Percentiles rank a stretch among this genome's conserved stretches.
Conservation (phyloP, 2,888 invertebrate species). For the Nomada hirtipes region DNA sequence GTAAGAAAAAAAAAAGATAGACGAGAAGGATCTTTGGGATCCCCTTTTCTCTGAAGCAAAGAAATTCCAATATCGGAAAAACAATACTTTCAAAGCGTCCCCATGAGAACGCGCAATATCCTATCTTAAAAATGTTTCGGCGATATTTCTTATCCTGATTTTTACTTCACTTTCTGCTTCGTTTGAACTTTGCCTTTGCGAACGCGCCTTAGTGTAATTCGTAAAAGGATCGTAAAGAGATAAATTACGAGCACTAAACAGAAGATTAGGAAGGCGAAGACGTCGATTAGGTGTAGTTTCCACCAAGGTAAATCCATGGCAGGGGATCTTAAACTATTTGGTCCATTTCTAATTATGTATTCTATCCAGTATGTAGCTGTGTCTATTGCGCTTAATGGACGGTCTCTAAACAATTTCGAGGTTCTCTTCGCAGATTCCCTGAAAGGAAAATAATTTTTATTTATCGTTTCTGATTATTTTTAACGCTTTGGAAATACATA, state of each 20-base stretch:
- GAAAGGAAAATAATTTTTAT: conserved; percentile 29
- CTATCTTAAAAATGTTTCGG: too few species aligned
- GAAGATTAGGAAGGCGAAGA: conserved; percentile 62
- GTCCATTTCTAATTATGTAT: conserved; percentile 76
- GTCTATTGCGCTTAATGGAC: conserved; percentile 73
- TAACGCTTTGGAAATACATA: too few species aligned
- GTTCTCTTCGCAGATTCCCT: conserved; percentile 61
- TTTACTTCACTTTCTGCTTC: conserved; percentile 3
- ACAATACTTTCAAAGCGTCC: too few species aligned
- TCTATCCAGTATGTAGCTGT: conserved; percentile 77
- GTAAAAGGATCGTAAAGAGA: background rate
- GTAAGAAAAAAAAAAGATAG: too few species aligned
- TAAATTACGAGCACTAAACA: background rate
- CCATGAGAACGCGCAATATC: too few species aligned
- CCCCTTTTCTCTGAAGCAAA: background rate
- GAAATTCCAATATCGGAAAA: too few species aligned
- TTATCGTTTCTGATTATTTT: background rate
- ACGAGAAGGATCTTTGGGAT: background rate
- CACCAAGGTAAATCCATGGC: conserved; percentile 72
- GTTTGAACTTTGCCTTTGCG: rapidly evolving
- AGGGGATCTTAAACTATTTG: conserved; percentile 69
- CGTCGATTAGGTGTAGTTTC: conserved; percentile 73
- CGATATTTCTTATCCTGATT: background rate
- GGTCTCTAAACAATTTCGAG: conserved; percentile 72
- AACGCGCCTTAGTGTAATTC: background rate